Evolutionary conservation across 2,888 invertebrate species (phyloP).

Genomic region (Drymonia ruficornis): DNA sequence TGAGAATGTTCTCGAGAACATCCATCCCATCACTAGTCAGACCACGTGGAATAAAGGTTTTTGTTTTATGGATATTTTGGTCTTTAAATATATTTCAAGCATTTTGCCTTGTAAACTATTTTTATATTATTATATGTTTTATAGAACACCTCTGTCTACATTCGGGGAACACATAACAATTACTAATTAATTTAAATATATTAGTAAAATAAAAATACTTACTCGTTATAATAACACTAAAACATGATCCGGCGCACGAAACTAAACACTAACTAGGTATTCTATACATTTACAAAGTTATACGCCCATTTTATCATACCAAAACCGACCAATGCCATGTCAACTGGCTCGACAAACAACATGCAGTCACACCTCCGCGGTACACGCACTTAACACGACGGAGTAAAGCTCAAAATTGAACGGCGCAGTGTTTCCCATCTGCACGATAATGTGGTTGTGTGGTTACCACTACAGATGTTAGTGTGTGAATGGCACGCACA

Average conservation of each 20-base stretch:
- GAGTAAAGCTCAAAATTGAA: background rate
- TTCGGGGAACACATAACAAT: no score
- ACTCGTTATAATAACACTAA: conserved; percentile 22
- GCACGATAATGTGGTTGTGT: conserved; percentile 41
- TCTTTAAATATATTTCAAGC: no score
- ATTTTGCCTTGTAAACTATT: no score
- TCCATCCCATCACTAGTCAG: no score
- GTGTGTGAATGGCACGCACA: conserved; percentile 62
- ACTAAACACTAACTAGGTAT: conserved; percentile 48
- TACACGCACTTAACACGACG: conserved; percentile 22
- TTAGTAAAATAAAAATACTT: conserved; percentile 10
- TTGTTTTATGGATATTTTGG: no score
- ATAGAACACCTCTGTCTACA: no score
- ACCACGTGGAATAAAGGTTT: no score
- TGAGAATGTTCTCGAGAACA: no score
- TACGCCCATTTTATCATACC: conserved; percentile 79
- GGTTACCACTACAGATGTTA: conserved; percentile 47
- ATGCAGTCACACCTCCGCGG: conserved; percentile 33
- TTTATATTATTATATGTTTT: no score
- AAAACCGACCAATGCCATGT: conserved; percentile 80
- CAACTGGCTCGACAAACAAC: conserved; percentile 55
- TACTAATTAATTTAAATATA: background rate
- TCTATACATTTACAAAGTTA: conserved; percentile 60
- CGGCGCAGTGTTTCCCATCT: conserved; percentile 18
- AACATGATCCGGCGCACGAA: conserved; percentile 29